Conservation (phyloP, 2,888 invertebrate species). For the Baronia brevicornis region DNA sequence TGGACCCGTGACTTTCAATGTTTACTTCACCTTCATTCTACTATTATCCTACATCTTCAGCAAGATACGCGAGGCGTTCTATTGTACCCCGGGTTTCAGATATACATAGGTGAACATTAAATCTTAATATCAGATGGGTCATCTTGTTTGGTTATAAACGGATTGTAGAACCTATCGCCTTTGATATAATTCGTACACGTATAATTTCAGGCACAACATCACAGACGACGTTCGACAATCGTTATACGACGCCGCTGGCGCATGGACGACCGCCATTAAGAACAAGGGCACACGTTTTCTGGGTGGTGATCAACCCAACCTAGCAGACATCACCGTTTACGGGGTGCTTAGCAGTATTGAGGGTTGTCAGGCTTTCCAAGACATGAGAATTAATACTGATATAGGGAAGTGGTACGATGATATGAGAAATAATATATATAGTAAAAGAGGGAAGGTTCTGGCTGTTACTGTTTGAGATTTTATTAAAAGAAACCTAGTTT, state of each 20-base stretch:
- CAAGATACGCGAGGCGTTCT: too few species aligned
- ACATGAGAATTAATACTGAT: conserved; percentile 82
- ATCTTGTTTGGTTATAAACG: too few species aligned
- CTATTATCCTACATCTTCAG: too few species aligned
- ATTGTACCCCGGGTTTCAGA: too few species aligned
- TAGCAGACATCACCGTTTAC: conserved; percentile 94
- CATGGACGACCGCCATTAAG: conserved; percentile 84
- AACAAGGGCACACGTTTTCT: conserved; percentile 83
- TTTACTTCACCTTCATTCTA: too few species aligned
- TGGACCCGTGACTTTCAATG: too few species aligned
- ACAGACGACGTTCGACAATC: conserved; percentile 92
- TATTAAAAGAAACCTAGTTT: not conserved
- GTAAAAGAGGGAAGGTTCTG: conserved; percentile 71
- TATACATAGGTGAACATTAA: too few species aligned
- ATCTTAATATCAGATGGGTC: too few species aligned
- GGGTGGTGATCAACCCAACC: conserved; percentile 91
- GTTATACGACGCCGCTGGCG: conserved; percentile 90
- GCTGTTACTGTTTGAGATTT: conserved; percentile 24
- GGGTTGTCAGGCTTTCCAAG: conserved; percentile 92
- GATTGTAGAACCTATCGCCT: too few species aligned
- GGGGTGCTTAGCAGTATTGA: conserved; percentile 95
- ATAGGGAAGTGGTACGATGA: conserved; percentile 86
- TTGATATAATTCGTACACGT: not conserved
- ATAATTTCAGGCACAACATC: conserved; percentile 80
- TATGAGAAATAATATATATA: conserved; percentile 79